Conservation (phyloP, 2,113 vertebrate species). For the human region GRCh38 chr14:22466001-22466500, state of each 20-base stretch:
- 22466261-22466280: neutral
- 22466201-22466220: slow-evolving; percentile 33
- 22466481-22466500: neutral
- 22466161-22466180: neutral
- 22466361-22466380: neutral
- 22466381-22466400: neutral
- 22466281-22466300: neutral
- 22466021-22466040: too few relatives aligned
- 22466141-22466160: slow-evolving; percentile 15
- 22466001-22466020: neutral
- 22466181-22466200: neutral
- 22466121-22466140: slow-evolving; percentile 9
- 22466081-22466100: neutral
- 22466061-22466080: neutral
- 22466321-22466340: neutral
- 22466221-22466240: neutral
- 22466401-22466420: neutral
- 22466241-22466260: slow-evolving; percentile 31
- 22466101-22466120: neutral
- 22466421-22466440: neutral
- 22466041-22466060: neutral
- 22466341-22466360: neutral
- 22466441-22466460: neutral
- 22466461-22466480: neutral
- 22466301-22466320: neutral